Base-by-base conservation (phyloP, 1,140 invertebrate genomes). In the Drosophila pallidifrons region DNA sequence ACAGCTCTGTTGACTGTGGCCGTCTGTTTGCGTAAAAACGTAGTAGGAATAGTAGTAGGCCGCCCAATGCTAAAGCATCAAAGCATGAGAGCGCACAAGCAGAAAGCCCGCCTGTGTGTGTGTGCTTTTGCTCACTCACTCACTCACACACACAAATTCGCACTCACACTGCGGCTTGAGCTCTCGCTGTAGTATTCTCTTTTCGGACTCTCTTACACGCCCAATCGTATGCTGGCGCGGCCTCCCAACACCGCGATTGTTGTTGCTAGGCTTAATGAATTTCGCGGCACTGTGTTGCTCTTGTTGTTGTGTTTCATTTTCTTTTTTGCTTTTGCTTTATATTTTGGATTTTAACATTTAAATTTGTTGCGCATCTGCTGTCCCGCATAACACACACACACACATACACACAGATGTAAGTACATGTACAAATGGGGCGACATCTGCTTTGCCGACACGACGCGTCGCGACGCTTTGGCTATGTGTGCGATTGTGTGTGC, bases 331-430 rank as follows among this genome's bases (percentile, higher is more conserved):
- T 43, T 43, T 54, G 25, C 65, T 35, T 52, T 20, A 16, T 55
- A 45, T 58, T 55, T 64, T 71, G 28, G 47, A 59, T 61, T 60
- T 59, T 5, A 54, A 51, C 49, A 55, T 57, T 75, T 70, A 70
- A 75, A 69, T 75, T 75, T 75, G 66, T 75, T 75, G 72, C 72
- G 72, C 72, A 75, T 75, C 72, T 75, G 72, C 57, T 32, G 47
- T 13, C 38, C 8, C 43, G 35, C 64, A 46, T 28, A 43, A 41
- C 38, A 46, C 51, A 49, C 43, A 59, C 52, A 58, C 25, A 63
- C 49, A 64, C 43, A 71, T 30, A 55, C 8, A 51, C 13, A 41
- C 41, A 51, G 11, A 38, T n/a, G 47, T 8, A 59, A n/a, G 10
- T 1, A 20, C 47, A 25, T 10, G 38, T 13, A 54, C 41, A 4